Evolutionary conservation across 2,113 vertebrate genomes (phyloP).

Genomic region (Phalacrocorax carbo): DNA sequence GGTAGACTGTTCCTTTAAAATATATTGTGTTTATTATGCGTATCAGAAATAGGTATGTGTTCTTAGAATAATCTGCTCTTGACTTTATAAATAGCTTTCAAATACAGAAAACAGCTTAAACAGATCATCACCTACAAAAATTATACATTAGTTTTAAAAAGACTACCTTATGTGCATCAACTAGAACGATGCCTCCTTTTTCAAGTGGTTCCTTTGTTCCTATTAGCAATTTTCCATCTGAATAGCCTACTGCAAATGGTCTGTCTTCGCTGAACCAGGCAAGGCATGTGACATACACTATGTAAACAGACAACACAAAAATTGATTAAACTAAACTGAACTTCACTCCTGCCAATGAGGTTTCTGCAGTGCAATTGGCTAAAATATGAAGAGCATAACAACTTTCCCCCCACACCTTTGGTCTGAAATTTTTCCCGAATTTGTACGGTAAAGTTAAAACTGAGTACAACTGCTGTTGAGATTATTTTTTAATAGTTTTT

Average conservation of each 20-base stretch:
- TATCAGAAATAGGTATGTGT: not conserved
- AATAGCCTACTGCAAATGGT: constrained; percentile 93
- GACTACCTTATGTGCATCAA: constrained; percentile 94
- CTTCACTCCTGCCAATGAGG: not conserved
- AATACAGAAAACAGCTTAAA: not conserved
- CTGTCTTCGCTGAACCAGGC: constrained; percentile 95
- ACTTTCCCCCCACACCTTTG: not conserved
- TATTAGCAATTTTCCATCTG: constrained; percentile 92
- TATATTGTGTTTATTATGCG: not conserved
- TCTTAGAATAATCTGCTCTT: not conserved
- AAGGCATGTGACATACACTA: constrained; percentile 92
- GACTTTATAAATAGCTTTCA: not conserved
- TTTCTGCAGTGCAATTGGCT: not conserved
- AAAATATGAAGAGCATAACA: not conserved
- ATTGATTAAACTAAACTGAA: not conserved
- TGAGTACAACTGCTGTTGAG: not conserved
- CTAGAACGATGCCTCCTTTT: constrained; percentile 87
- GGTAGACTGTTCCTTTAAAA: not conserved
- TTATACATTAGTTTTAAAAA: not conserved
- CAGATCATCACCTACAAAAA: not conserved
- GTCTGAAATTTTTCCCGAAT: not conserved
- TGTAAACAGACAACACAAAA: not conserved
- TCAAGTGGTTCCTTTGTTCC: constrained; percentile 88
- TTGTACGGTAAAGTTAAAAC: not conserved
- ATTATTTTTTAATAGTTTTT: not conserved